Base-by-base conservation (phyloP, 1,140 invertebrate species). In the Drosophila ananassae region DNA sequence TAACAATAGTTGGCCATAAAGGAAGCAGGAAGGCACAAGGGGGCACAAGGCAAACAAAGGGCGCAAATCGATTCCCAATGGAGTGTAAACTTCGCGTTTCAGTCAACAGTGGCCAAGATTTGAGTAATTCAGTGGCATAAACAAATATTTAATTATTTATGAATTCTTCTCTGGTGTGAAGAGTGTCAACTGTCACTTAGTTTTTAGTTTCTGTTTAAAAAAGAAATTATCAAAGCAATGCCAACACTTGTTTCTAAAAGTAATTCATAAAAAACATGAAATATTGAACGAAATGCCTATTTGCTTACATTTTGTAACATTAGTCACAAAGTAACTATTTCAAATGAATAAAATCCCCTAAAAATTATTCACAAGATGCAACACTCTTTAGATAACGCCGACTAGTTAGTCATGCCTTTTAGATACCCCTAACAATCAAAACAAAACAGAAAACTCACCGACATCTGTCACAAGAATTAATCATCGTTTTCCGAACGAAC, bases 1-100 rank as follows among this genome's bases (percentile, higher is more conserved):
- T 62, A 84, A 68, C 77, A 76, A 71, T 54, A 50, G 28, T 9
- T 12, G 28, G 67, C 57, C 57, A 24, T 24, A n/a, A 52, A 37
- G 57, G 32, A 48, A 12, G 17, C 25, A 28, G 37, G 47, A 28
- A 28, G 17, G 17, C 17, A 17, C 17, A 6, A 53, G 12, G 7
- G 46, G 17, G 6, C 10, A 12, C 5, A 50, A 50, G 10, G 0
- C 61, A 30, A 28, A 6, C 25, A 10, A 66, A 53, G 10, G 12
- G 22, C 25, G 17, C 28, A 53, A 64, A 41, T 34, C 25, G 39
- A 68, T 54, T 21, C 12, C 32, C 32, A 22, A 22, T 34, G 8
- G 10, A 21, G 13, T 50, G 22, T 7, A 2, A 34, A 12, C 8
- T 6, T n/a, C 2, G 21, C 41, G 17, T 7, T 8, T 51, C 7